Base-by-base conservation (phyloP, 1,140 invertebrate species). In the Epicauta chinensis region DNA sequence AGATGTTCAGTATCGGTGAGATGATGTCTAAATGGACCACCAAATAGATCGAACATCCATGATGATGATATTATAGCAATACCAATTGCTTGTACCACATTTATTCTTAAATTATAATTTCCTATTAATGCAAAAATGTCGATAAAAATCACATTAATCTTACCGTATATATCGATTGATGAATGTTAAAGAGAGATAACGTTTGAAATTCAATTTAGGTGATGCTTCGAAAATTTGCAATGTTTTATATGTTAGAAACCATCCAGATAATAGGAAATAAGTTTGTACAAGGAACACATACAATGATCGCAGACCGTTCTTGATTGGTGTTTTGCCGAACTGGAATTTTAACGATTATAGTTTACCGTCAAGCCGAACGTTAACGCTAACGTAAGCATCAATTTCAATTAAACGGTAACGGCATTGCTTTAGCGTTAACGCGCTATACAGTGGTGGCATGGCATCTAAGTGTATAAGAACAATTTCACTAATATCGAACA, bases 81-180 rank as follows among this genome's bases (percentile, higher is more conserved):
- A n/a, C 41, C 32, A 5, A 60, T 39, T 48, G 51, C 50, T 11
- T 54, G 17, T 1, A 56, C 11, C 2, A 60, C 35, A 14, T 54
- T 47, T 17, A 52, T 53, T n/a, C 60, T 42, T 7, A 56, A 41
- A 37, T n/a, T 53, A 61, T n/a, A 43, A 60, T 55, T 51, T 40
- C 16, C 29, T 50, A 31, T 34, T 14, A 12, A 11, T 23, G n/a
- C n/a, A 34, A 14, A 16, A 37, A 13, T 31, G 40, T 23, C 23
- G 4, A 5, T 7, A 23, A 23, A 23, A 23, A 23, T 3, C 7
- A 23, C 23, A 23, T 5, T 23, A 2, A 0, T 23, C 3, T 51
- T 53, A 62, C 60, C 60, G 55, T 17, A 62, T 35, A 52, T 60
- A 60, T 45, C 60, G 48, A 47, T 62, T 62, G 11, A 59, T 11